A percentile compares a stretch with the other conserved stretches of the same genome.
These are phyloP conservation scores for Latrodectus geometricus DNA, from an alignment of 1,140 invertebrate species.

Conservation along the genomic window DNA sequence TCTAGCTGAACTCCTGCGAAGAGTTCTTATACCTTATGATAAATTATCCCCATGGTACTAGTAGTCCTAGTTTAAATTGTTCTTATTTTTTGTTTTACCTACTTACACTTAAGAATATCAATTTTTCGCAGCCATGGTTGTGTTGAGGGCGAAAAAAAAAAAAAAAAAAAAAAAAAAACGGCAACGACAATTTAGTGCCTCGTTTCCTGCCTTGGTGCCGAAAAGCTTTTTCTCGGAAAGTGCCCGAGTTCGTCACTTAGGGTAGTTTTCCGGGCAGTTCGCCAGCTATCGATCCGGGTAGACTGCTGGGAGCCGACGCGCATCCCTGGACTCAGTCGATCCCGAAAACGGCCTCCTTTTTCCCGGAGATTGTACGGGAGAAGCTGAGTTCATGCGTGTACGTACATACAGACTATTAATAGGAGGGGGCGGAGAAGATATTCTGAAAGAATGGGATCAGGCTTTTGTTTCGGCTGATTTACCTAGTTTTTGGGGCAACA, in stretches of 20 bases:
- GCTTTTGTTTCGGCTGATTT: too few relatives aligned
- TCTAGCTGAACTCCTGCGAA: too few relatives aligned
- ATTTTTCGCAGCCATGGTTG: background rate
- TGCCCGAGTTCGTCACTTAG: conserved; percentile 7
- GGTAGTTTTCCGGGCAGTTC: conserved; percentile 37
- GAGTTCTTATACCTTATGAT: too few relatives aligned
- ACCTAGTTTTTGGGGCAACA: too few relatives aligned
- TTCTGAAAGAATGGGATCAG: background rate
- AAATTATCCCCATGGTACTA: too few relatives aligned
- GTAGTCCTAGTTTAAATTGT: too few relatives aligned
- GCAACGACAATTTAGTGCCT: conserved; percentile 14
- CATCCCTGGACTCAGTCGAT: background rate
- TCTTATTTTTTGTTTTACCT: too few relatives aligned
- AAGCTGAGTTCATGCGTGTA: conserved; percentile 1
- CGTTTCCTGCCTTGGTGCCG: conserved; percentile 11
- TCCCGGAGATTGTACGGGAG: conserved; percentile 10
- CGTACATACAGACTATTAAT: conserved; percentile 10
- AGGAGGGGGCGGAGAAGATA: background rate
- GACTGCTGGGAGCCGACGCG: conserved; percentile 27
- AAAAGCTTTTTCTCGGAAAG: conserved; percentile 30
- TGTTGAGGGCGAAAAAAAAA: background rate
- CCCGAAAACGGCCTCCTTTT: conserved; percentile 32
- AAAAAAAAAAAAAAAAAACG: background rate
- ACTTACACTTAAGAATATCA: background rate
- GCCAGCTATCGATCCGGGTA: conserved; percentile 53